A percentile compares a stretch with the other conserved stretches of the same genome.
phyloP scores from a whole-genome alignment of 1,140 invertebrate species.

The Cepaea nemoralis region DNA sequence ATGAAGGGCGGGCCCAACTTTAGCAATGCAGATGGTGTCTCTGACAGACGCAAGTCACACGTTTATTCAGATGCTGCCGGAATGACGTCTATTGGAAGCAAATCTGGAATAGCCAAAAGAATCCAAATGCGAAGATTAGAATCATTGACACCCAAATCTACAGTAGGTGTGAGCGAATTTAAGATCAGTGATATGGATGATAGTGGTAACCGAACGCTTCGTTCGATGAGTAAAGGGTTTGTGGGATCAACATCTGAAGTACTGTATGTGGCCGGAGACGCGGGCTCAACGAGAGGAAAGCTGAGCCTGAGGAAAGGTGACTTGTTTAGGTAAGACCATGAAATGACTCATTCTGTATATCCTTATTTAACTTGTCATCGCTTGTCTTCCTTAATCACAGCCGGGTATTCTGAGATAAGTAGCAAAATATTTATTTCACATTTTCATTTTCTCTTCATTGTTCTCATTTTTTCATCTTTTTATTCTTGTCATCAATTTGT shows the following conservation, averaged over 20 bases:
- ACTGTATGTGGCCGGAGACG: conserved; percentile 53
- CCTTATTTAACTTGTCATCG: no score
- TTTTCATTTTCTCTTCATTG: no score
- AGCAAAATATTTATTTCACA: no score
- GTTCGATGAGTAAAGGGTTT: conserved; percentile 52
- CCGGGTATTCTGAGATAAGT: no score
- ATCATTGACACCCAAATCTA: not conserved
- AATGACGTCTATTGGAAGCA: not conserved
- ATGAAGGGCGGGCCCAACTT: conserved; percentile 42
- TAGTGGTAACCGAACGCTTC: conserved; percentile 55
- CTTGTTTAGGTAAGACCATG: not conserved
- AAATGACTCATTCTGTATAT: no score
- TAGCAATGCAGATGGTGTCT: no score
- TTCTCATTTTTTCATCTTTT: no score
- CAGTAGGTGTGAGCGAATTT: conserved; percentile 42
- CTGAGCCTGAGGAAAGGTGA: conserved; percentile 21
- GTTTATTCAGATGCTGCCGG: conserved; percentile 55
- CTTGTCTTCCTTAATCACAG: no score
- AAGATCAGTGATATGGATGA: conserved; percentile 55
- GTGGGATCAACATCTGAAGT: conserved; percentile 54
- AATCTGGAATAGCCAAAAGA: conserved; percentile 53
- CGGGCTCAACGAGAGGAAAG: conserved; percentile 2
- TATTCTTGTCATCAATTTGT: no score
- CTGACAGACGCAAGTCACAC: not conserved
- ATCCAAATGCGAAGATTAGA: conserved; percentile 44